Conservation (phyloP, 2,888 invertebrate species). For the Drosophila nr. fundita region DNA sequence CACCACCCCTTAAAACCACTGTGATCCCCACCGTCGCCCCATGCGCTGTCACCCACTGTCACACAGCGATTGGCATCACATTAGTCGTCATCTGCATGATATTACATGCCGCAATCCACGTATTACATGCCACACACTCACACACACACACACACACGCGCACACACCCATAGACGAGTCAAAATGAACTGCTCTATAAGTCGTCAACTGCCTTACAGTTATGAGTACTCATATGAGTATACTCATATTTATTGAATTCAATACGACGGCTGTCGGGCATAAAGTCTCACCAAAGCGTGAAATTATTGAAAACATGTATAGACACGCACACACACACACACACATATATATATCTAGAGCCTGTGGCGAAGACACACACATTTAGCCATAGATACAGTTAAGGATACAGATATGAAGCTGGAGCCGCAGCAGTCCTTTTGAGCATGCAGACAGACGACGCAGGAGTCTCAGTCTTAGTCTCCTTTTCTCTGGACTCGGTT, state of each 20-base stretch:
- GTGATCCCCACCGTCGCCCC: background rate
- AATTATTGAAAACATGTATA: constrained; percentile 71
- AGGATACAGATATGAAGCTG: constrained; percentile 5
- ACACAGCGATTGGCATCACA: constrained; percentile 62
- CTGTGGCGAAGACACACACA: constrained; percentile 16
- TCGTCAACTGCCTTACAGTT: constrained; percentile 62
- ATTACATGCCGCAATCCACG: constrained; percentile 81
- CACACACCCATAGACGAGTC: constrained; percentile 5
- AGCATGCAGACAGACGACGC: constrained; percentile 42
- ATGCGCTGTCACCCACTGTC: background rate
- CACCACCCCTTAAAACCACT: background rate
- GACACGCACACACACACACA: background rate
- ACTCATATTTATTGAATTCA: constrained; percentile 75
- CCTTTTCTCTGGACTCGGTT: constrained; percentile 12
- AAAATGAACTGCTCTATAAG: constrained; percentile 67
- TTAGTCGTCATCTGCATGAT: constrained; percentile 81
- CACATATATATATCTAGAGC: background rate
- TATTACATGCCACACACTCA: constrained; percentile 63
- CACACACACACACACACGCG: constrained; percentile 20
- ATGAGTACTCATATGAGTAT: constrained; percentile 42
- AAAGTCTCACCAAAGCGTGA: constrained; percentile 70
- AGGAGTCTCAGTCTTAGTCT: background rate
- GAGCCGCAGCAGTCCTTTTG: constrained; percentile 16
- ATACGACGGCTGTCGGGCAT: constrained; percentile 67
- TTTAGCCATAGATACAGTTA: constrained; percentile 6